Conservation (phyloP, 2,797 vertebrate genomes). For the Brachyalestes nurse region DNA sequence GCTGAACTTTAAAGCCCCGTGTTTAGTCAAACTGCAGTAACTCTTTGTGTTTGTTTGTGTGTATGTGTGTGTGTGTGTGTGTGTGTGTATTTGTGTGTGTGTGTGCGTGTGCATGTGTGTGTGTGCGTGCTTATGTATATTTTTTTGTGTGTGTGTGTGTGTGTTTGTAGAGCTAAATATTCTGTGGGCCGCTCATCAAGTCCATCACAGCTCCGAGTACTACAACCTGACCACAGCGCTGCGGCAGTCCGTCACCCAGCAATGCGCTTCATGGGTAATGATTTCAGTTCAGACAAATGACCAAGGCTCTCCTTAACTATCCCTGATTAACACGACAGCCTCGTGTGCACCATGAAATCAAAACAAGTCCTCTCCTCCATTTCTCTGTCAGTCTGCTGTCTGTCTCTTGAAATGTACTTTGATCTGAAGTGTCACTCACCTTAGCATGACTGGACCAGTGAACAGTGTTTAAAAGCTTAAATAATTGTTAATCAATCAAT, state of each 20-base stretch:
- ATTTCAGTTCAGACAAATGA: neutral
- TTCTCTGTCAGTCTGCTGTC: too few species aligned
- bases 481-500: neutral
- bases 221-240: conserved; percentile 93
- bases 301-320: neutral
- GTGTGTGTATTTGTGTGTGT: too few species aligned
- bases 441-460: neutral
- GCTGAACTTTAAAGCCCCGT: too few species aligned
- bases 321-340: neutral
- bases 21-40: too few species aligned
- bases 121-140: conserved; percentile 38
- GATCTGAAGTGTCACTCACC: neutral
- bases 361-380: neutral
- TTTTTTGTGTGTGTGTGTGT: conserved; percentile 62
- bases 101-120: conserved; percentile 31
- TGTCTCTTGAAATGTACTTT: conserved; percentile 12
- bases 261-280: conserved; percentile 90
- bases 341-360: neutral
- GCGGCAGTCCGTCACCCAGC: conserved; percentile 88
- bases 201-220: conserved; percentile 94
- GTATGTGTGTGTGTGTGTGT: too few species aligned
- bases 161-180: conserved; percentile 86
- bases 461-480: too few species aligned
- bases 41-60: too few species aligned
- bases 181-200: conserved; percentile 93